These are phyloP conservation scores for Terebella lapidaria DNA, from an alignment of 2,888 invertebrate species.

Conservation along the genomic window DNA sequence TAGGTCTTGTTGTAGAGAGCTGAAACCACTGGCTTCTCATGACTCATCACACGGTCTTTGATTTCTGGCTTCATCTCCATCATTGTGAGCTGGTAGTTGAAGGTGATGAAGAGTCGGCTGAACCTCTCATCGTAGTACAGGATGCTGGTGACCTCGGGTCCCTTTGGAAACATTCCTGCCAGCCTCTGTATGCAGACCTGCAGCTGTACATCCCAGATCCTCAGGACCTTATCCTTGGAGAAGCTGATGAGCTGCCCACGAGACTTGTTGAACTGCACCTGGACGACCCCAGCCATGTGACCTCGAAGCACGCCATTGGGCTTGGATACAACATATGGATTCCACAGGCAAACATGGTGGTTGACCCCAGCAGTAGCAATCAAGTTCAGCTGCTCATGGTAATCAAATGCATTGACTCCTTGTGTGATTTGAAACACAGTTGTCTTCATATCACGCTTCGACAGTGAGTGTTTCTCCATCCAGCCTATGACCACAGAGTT, in stretches of 20 bases:
- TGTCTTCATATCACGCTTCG: constrained; percentile 27
- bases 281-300: constrained; percentile 52
- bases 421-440: constrained; percentile 48
- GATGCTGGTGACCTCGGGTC: constrained; percentile 46
- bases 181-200: constrained; percentile 53
- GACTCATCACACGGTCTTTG: constrained; percentile 46
- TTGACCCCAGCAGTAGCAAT: constrained; percentile 53
- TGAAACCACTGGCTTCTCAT: constrained; percentile 49
- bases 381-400: constrained; percentile 46
- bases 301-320: constrained; percentile 53
- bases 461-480: constrained; percentile 48
- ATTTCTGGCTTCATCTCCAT: constrained; percentile 52
- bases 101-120: constrained; percentile 49
- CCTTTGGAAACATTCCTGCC: constrained; percentile 53
- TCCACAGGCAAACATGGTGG: constrained; percentile 52
- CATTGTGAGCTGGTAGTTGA: constrained; percentile 49
- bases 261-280: constrained; percentile 48
- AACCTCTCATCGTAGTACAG: constrained; percentile 47
- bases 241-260: constrained; percentile 51
- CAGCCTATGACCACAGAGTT: constrained; percentile 51
- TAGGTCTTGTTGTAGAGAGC: constrained; percentile 46
- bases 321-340: constrained; percentile 52
- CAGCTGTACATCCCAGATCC: constrained; percentile 54
- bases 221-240: constrained; percentile 52
- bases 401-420: constrained; percentile 53